Evolutionary conservation across 2,888 invertebrate genomes (phyloP), one percentile per base, ranked within the genome.

Genomic region (Cybosia mesomella): DNA sequence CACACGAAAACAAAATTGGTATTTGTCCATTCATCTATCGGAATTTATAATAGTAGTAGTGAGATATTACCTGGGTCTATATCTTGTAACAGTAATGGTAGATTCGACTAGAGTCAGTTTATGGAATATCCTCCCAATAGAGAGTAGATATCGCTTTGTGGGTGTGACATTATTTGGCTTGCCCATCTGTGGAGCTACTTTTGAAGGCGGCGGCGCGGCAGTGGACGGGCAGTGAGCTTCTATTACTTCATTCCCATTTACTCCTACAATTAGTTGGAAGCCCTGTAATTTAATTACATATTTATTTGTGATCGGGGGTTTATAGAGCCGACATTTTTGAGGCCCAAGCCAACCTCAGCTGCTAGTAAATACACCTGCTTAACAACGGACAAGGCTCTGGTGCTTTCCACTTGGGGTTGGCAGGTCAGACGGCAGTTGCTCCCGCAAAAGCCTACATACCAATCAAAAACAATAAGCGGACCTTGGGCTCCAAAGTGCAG

Each of bases 121-220:
- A 89, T 99, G 99, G 93, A 99, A 99, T 86, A 99, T 97, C 75
- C 99, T 95, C 2, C 99, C 99, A 81, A 99, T 99, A 71, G 99
- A 99, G 58, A 99, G 95, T 68, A 98, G 95, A 91, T 97, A 98
- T 80, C 98, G 97, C 85, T 98, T 97, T 18, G 96, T 96, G 0
- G 91, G 89, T 7, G 92, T 88, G 2, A 85, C 81, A 71, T 90
- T 88, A 5, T 76, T 60, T 64, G 85, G 86, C 71, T 95, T 95
- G 55, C 90, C 87, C 61, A 88, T 87, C 58, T 95, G 95, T 0
- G 94, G 94, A 34, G 95, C 94, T 36, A 95, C 94, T 70, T 94
- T 93, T 0, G 95, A 95, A 0, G 91, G 93, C 32, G 94, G 93
- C 28, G 93, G 93, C 24, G 89, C 85, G 4, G 91, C 87, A 57